Percentiles rank a stretch among this genome's conserved stretches.
phyloP scores from a whole-genome alignment of 2,113 vertebrate species.

The Xenopus borealis region DNA sequence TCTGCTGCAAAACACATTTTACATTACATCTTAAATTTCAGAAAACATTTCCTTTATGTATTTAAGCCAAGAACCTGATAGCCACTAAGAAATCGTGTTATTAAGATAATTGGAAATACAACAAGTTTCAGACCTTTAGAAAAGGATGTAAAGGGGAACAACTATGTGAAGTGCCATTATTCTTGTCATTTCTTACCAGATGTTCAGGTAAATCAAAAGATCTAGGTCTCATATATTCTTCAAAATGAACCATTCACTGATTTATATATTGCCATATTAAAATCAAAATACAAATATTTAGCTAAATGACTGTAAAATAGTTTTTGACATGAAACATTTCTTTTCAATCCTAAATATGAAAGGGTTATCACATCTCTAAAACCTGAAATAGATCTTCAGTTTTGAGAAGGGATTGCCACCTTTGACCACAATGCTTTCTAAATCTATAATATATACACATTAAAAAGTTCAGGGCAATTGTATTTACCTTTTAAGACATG shows the following conservation, averaged over 20 bases:
- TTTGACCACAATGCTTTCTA: background rate
- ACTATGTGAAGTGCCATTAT: background rate
- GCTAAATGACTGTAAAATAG: background rate
- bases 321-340: slow-evolving; percentile 19
- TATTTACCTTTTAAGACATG: background rate
- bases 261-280: background rate
- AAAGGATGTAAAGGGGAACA: background rate
- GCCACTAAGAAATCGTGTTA: background rate
- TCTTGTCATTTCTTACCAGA: slow-evolving; percentile 11
- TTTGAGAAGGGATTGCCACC: slow-evolving; percentile 12
- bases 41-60: background rate
- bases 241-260: background rate
- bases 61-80: background rate
- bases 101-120: slow-evolving; percentile 1
- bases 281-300: slow-evolving; percentile 7
- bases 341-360: slow-evolving; percentile 2
- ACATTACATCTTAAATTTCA: background rate
- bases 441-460: background rate
- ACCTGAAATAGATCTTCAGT: background rate
- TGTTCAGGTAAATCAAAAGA: slow-evolving; percentile 7
- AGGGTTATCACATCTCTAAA: slow-evolving; percentile 20
- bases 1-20: background rate
- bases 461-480: background rate
- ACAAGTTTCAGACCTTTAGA: slow-evolving; percentile 1
- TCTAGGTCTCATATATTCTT: background rate